Percentiles rank a stretch among this genome's conserved stretches.
Conservation (phyloP, 2,113 vertebrate species). For the Erythrolamprus reginae region DNA sequence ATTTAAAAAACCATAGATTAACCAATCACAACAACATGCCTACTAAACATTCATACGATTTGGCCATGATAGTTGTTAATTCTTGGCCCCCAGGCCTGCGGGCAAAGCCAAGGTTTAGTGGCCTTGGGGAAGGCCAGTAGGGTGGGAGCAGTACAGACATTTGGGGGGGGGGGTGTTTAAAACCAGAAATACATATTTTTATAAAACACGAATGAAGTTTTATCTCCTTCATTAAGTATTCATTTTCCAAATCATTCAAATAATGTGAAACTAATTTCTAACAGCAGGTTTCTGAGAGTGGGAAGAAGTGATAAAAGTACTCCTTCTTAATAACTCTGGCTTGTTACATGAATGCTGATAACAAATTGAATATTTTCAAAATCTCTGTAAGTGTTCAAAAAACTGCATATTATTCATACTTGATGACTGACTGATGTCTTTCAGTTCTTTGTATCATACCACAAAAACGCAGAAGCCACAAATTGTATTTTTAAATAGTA, state of each 20-base stretch:
- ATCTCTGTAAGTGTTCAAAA: neutral
- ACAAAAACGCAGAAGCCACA: neutral
- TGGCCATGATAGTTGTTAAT: too few species aligned
- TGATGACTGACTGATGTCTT: neutral
- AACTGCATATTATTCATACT: neutral
- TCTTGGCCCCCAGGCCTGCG: too few species aligned
- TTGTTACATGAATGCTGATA: neutral
- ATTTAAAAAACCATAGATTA: too few species aligned
- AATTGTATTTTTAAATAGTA: neutral
- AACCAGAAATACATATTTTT: neutral
- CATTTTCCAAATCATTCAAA: neutral
- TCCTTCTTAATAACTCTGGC: neutral
- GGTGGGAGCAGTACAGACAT: too few species aligned
- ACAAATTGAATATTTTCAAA: neutral
- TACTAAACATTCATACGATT: too few species aligned
- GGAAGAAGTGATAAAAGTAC: neutral
- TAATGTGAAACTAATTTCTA: neutral
- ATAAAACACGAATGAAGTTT: too few species aligned
- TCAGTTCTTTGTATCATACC: neutral
- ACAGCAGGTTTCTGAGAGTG: neutral
- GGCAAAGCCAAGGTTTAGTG: too few species aligned
- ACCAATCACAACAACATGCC: too few species aligned
- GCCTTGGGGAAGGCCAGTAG: too few species aligned
- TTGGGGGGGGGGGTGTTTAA: too few species aligned
- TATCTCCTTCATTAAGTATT: neutral